Evolutionary conservation across 2,113 vertebrate species (phyloP).

Genomic region (Zeus faber): DNA sequence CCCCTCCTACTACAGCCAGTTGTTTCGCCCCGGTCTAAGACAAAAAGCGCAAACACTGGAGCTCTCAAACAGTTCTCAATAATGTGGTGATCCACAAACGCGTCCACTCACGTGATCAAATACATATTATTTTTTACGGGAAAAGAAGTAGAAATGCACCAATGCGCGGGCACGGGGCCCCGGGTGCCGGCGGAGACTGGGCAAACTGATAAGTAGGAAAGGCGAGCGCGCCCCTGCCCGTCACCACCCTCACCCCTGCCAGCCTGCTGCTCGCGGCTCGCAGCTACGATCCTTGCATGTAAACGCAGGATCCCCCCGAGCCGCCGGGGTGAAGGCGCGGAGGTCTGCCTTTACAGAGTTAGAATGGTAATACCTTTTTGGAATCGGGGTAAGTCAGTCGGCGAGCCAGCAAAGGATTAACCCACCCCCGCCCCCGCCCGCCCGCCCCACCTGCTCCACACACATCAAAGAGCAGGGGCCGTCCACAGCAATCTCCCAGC

Average conservation of each 20-base stretch:
- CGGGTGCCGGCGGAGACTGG: background rate
- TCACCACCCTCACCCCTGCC: too few species aligned
- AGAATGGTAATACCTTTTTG: slow-evolving; percentile 55
- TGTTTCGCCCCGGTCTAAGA: slow-evolving; percentile 24
- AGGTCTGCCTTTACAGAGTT: slow-evolving; percentile 50
- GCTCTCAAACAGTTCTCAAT: slow-evolving; percentile 5
- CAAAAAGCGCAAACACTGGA: slow-evolving; percentile 12
- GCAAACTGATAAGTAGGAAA: background rate
- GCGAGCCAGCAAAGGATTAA: slow-evolving; percentile 56
- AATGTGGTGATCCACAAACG: background rate
- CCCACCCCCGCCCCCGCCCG: too few species aligned
- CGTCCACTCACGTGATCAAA: background rate
- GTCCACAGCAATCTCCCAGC: slow-evolving; percentile 43
- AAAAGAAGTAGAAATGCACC: background rate
- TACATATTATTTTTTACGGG: background rate
- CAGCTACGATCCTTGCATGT: slow-evolving; percentile 7
- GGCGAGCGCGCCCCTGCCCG: too few species aligned
- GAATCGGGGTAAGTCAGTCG: slow-evolving; percentile 46
- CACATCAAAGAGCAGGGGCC: slow-evolving; percentile 58
- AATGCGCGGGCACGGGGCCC: slow-evolving; percentile 9
- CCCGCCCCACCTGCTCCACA: too few species aligned
- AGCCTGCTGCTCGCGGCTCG: too few species aligned
- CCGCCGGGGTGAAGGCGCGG: slow-evolving; percentile 30
- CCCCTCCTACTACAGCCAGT: slow-evolving; percentile 25
- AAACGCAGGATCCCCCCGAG: slow-evolving; percentile 33